A percentile compares a stretch with the other conserved stretches of the same genome.
phyloP scores from a whole-genome alignment of 2,113 vertebrate species.

The Passer montanus region DNA sequence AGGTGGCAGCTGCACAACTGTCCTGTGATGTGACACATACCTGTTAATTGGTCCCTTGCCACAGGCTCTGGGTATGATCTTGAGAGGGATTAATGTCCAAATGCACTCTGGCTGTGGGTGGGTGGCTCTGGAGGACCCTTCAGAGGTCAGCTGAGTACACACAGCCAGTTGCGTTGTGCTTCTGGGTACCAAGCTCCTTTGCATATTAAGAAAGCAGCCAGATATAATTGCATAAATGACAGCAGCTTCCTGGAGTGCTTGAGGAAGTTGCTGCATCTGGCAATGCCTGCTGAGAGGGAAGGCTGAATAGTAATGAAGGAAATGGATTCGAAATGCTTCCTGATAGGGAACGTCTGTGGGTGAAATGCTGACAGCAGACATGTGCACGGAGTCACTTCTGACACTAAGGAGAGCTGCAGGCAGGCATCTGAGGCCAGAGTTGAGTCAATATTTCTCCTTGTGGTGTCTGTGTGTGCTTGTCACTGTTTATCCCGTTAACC shows the following conservation, averaged over 20 bases:
- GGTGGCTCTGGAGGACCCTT: neutral
- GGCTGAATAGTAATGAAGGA: neutral
- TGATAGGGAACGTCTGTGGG: neutral
- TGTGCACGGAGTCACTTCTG: neutral
- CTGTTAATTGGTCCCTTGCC: neutral
- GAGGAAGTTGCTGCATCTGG: neutral
- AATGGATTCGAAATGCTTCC: neutral
- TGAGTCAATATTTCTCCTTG: neutral
- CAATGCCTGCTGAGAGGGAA: neutral
- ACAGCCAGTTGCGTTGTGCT: neutral
- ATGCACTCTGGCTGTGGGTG: accelerated
- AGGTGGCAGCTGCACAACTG: neutral
- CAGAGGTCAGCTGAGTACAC: neutral
- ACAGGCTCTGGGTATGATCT: neutral
- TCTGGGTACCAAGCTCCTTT: neutral
- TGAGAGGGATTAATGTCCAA: neutral
- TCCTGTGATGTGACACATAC: accelerated
- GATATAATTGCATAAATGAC: neutral
- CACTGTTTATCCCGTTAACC: conserved; percentile 3
- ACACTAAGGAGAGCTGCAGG: neutral
- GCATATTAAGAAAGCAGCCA: neutral
- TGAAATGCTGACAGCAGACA: neutral
- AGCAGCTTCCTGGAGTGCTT: neutral
- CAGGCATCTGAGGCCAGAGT: neutral
- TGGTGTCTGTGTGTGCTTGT: neutral